Evolutionary conservation across 2,797 vertebrate genomes (phyloP), one percentile per base, ranked within the genome.

Genomic region (Ctenopoma multispine): DNA sequence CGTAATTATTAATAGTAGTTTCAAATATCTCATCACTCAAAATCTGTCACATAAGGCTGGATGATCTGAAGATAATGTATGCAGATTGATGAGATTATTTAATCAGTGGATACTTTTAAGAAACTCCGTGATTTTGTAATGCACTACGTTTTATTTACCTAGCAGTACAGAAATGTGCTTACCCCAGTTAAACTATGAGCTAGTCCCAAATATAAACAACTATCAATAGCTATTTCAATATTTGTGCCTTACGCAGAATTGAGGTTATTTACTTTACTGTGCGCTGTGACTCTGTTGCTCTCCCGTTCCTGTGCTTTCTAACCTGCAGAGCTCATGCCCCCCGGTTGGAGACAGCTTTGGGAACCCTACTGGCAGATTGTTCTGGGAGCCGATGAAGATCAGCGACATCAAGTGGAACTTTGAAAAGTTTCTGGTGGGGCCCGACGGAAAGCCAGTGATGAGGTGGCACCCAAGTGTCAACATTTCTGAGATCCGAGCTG

Each of bases 371-470:
- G 82, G 80, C 71, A 82, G 89, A 36, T 88, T 99, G 69, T 98
- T 99, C 88, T 99, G 97, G 97, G 89, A 96, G 3, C 96, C 96
- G 23, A 40, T 99, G 63, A 95, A 94, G 88, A 47, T 91, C 79
- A 95, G 79, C 0, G 98, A 99, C 91, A 94, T 99, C 90, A 97
- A 98, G 91, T 99, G 98, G 98, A 99, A 99, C 90, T 99, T 99
- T 0, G 98, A 99, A 89, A 99, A 99, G 93, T 99, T 99, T 80
- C 92, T 99, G 77, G 95, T 99, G 76, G 95, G 95, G 15, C 94
- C 95, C 0, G 82, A 97, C 0, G 98, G 98, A 0, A 94, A 92
- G 80, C 94, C 96, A 0, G 14, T 96, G 80, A 96, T 94, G 95
- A 96, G 97, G 79, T 99, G 97, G 97, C 93, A 93, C 86, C 95